Evolutionary conservation across 2,797 vertebrate genomes (phyloP).

Genomic region (Streptopelia turtur): DNA sequence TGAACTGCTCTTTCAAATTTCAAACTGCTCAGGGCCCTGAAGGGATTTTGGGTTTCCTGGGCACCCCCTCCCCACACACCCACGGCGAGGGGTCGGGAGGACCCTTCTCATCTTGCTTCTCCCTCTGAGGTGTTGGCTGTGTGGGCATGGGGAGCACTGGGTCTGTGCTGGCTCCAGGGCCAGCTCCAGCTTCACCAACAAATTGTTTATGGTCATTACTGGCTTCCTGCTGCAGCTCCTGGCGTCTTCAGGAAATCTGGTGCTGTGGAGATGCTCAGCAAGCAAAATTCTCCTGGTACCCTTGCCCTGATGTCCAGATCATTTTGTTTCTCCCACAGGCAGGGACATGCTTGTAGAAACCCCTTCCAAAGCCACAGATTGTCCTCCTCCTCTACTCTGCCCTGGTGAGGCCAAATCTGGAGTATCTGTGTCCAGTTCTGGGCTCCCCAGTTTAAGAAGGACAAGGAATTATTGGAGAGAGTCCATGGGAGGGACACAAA

Average conservation of each 20-base stretch:
- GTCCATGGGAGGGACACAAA: too few relatives aligned
- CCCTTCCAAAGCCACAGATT: background rate
- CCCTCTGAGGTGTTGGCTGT: background rate
- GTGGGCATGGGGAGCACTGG: background rate
- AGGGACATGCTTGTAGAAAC: background rate
- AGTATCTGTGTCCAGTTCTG: too few relatives aligned
- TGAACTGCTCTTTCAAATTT: background rate
- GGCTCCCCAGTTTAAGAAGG: too few relatives aligned
- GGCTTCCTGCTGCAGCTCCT: background rate
- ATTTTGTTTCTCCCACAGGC: background rate
- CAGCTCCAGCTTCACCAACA: background rate
- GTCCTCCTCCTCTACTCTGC: too few relatives aligned
- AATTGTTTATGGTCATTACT: background rate
- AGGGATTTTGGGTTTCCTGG: background rate
- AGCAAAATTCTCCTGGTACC: background rate
- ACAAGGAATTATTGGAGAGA: too few relatives aligned
- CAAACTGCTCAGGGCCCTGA: background rate
- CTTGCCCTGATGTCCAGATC: background rate
- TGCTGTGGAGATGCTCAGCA: background rate
- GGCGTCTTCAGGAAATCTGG: background rate
- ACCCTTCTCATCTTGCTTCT: background rate
- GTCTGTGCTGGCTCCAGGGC: background rate
- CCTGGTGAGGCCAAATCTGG: too few relatives aligned
- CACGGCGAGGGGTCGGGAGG: accelerated
- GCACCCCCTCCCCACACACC: accelerated